Percentiles rank a stretch among this genome's conserved stretches.
These are phyloP conservation scores for Parnassius smintheus DNA, from an alignment of 2,888 invertebrate genomes.

Conservation along the genomic window DNA sequence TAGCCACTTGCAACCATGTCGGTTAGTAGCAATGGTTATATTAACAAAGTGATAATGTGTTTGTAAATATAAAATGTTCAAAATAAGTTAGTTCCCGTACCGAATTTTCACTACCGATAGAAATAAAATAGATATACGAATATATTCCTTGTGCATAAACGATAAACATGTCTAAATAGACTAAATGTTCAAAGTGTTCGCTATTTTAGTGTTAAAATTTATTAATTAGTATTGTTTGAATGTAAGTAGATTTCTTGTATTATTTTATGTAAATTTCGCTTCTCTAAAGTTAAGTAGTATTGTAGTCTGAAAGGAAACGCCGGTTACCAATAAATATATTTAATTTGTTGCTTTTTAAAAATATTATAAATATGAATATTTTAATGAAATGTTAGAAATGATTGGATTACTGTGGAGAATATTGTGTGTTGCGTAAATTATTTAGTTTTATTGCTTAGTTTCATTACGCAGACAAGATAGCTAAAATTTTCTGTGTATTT, in stretches of 20 bases:
- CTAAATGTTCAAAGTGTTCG: slow-evolving; percentile 75
- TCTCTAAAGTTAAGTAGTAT: slow-evolving; percentile 69
- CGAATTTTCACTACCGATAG: slow-evolving; percentile 76
- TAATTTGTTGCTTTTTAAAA: slow-evolving; percentile 80
- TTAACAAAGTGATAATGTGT: slow-evolving; percentile 66
- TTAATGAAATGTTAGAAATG: slow-evolving; percentile 72
- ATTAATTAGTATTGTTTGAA: slow-evolving; percentile 55
- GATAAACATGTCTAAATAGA: slow-evolving; percentile 47
- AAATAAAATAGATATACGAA: slow-evolving; percentile 50
- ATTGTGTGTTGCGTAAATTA: slow-evolving; percentile 68
- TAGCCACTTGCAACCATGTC: slow-evolving; percentile 45
- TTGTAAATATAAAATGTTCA: slow-evolving; percentile 68
- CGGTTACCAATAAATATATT: slow-evolving; percentile 79
- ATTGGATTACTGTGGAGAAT: slow-evolving; percentile 55
- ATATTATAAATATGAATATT: slow-evolving; percentile 68
- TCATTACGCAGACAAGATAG: slow-evolving; percentile 35
- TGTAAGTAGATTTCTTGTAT: slow-evolving; percentile 67
- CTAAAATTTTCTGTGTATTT: slow-evolving; percentile 33
- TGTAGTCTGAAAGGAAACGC: slow-evolving; percentile 80
- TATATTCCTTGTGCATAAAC: slow-evolving; percentile 60
- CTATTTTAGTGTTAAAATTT: slow-evolving; percentile 57
- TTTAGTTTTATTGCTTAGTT: slow-evolving; percentile 59
- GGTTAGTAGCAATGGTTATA: slow-evolving; percentile 56
- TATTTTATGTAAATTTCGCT: slow-evolving; percentile 71
- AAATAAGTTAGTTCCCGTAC: slow-evolving; percentile 57